Evolutionary conservation across 2,888 invertebrate species (phyloP).

Genomic region (Tuberolachnus salignus): DNA sequence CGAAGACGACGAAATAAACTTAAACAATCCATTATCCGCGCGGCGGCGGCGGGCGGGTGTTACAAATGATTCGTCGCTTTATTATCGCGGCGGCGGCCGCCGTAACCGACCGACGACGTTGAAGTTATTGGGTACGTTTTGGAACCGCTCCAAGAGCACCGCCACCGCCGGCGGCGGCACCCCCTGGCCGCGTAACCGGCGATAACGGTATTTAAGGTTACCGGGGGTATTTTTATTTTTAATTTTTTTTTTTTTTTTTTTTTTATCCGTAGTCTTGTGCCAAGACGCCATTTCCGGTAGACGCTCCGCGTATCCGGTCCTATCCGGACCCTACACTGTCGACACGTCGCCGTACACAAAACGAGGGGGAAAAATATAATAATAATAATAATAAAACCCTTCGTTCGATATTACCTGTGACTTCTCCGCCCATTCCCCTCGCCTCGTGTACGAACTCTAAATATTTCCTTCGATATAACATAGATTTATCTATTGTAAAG

Average conservation of each 20-base stretch:
- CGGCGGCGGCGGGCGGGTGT: no score
- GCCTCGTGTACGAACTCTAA: no score
- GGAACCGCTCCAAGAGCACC: slow-evolving; percentile 43
- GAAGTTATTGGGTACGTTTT: slow-evolving; percentile 53
- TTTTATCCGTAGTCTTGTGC: slow-evolving; percentile 30
- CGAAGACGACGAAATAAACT: no score
- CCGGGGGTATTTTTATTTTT: slow-evolving; percentile 39
- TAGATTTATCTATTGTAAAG: no score
- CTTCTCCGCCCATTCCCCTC: not conserved
- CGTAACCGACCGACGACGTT: slow-evolving; percentile 46
- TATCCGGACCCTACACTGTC: not conserved
- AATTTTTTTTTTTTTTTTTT: no score
- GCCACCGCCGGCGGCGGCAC: not conserved
- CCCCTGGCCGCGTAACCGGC: slow-evolving; percentile 10
- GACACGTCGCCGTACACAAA: not conserved
- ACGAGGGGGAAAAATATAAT: no score
- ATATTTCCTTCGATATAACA: no score
- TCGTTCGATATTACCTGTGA: slow-evolving; percentile 3
- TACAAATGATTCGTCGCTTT: slow-evolving; percentile 17
- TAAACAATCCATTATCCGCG: no score
- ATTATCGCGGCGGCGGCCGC: slow-evolving; percentile 18
- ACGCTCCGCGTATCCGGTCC: slow-evolving; percentile 21
- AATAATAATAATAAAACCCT: no score
- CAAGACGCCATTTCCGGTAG: slow-evolving; percentile 46
- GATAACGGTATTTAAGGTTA: slow-evolving; percentile 56